These are phyloP conservation scores for Drosophila atripex DNA, from an alignment of 2,888 invertebrate genomes.

Conservation along the genomic window DNA sequence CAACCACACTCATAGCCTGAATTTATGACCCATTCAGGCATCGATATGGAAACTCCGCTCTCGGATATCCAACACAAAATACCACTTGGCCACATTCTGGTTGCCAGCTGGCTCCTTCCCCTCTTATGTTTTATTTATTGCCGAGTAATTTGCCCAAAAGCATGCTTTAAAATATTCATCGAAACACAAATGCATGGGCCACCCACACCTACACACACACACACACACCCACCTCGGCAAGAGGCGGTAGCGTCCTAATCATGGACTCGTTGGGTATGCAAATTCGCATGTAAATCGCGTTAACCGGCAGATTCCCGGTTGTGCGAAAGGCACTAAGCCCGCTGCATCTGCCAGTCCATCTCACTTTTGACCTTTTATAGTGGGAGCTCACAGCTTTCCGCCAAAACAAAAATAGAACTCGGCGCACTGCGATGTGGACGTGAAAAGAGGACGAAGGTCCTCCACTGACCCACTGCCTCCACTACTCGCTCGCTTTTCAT, in stretches of 20 bases:
- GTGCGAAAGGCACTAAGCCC: slow-evolving; percentile 10
- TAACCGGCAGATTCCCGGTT: slow-evolving; percentile 13
- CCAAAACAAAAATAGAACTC: slow-evolving; percentile 66
- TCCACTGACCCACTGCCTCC: slow-evolving; percentile 18
- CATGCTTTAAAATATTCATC: slow-evolving; percentile 72
- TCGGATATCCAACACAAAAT: slow-evolving; percentile 17
- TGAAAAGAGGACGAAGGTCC: background rate
- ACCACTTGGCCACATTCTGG: slow-evolving; percentile 11
- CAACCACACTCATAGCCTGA: slow-evolving; percentile 14
- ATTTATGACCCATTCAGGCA: too few species aligned
- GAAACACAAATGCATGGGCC: slow-evolving; percentile 13
- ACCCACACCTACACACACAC: background rate
- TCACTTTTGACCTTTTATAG: slow-evolving; percentile 64
- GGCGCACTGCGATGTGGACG: slow-evolving; percentile 2
- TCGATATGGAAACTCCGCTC: slow-evolving; percentile 23
- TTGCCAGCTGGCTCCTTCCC: slow-evolving; percentile 16
- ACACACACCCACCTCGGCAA: background rate
- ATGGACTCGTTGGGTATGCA: slow-evolving; percentile 38
- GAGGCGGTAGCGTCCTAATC: slow-evolving; percentile 1
- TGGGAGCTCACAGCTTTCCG: slow-evolving; percentile 25
- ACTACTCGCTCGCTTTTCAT: background rate
- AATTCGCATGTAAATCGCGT: slow-evolving; percentile 42
- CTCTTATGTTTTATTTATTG: slow-evolving; percentile 63
- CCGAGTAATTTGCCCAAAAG: slow-evolving; percentile 71
- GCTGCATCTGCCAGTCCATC: slow-evolving; percentile 11